These are phyloP conservation scores for Callorhinus ursinus DNA, from an alignment of 2,113 vertebrate genomes.

Conservation along the genomic window DNA sequence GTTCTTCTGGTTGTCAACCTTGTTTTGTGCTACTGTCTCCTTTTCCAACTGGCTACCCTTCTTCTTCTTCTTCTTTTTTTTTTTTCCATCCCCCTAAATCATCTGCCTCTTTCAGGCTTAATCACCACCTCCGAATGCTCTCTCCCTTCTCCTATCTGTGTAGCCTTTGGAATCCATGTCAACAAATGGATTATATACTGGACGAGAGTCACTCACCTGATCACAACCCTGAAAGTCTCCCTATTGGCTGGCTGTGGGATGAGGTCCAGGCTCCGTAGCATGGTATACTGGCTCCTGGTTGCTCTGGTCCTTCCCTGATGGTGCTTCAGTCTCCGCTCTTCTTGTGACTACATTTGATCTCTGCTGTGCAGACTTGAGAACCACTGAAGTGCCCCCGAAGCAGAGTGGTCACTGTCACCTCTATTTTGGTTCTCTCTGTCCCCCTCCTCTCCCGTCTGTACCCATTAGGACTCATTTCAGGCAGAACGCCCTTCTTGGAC, in stretches of 20 bases:
- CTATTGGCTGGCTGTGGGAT: background rate
- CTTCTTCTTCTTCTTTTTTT: background rate
- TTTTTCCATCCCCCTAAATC: background rate
- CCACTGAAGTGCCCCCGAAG: background rate
- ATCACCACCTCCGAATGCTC: background rate
- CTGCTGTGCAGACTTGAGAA: background rate
- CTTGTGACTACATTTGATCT: background rate
- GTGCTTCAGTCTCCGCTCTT: background rate
- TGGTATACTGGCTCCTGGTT: background rate
- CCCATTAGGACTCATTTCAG: background rate
- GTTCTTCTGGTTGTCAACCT: background rate
- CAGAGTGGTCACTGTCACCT: background rate
- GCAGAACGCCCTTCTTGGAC: background rate
- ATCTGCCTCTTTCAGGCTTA: background rate
- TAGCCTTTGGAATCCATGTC: background rate
- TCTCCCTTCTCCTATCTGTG: background rate
- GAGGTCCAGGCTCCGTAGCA: background rate
- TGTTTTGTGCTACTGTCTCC: background rate
- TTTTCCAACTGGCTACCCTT: background rate
- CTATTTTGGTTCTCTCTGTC: background rate
- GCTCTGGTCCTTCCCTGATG: background rate
- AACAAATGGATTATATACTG: background rate
- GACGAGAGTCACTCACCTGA: background rate
- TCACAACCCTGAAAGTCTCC: background rate
- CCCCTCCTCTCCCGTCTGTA: background rate